Base-by-base conservation (phyloP, 2,888 invertebrate genomes). In the Synergus japonicus region DNA sequence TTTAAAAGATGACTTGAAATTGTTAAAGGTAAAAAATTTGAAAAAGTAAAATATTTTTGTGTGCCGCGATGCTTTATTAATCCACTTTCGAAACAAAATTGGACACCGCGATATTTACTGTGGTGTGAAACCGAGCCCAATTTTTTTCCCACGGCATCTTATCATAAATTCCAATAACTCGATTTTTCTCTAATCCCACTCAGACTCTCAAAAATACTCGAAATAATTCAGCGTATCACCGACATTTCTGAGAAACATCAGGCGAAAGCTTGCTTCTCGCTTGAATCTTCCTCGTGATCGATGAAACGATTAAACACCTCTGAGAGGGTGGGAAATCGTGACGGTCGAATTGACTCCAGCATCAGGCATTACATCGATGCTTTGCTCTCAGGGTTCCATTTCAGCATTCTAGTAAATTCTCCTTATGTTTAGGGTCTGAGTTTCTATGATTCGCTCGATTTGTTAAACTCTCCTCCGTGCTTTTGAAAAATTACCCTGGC, bases 291-390 rank as follows among this genome's bases (percentile, higher is more conserved):
- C 13, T 29, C 3, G 9, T 15, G 69, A 73, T 73, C 69, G 69
- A 73, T 73, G 69, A 73, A 73, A 69, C 46, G 49, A 69, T 69
- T 69, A 69, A 69, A 54, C 69, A 73, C 69, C 46, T 73, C 69
- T 4, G 54, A 67, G 67, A 67, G 67, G 44, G 54, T 54, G 54
- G 37, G 54, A 73, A n/a, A 73, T 73, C 73, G 73, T 73, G 54
- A 29, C 49, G 46, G 49, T 49, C n/a, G 69, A 73, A 73, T 73
- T 73, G 37, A 73, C 49, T 41, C 54, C 37, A 73, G 2, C 12
- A 54, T 73, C 54, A 54, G n/a, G 37, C 73, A 73, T 73, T 15
- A 69, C 46, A 69, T 29, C 22, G 29, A 69, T 44, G 29, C 46
- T 37, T 37, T 37, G 37, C 37, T 37, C 37, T 7, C 18, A 69